phyloP scores from a whole-genome alignment of 1,140 invertebrate species.

The Lanistes nyassanus region DNA sequence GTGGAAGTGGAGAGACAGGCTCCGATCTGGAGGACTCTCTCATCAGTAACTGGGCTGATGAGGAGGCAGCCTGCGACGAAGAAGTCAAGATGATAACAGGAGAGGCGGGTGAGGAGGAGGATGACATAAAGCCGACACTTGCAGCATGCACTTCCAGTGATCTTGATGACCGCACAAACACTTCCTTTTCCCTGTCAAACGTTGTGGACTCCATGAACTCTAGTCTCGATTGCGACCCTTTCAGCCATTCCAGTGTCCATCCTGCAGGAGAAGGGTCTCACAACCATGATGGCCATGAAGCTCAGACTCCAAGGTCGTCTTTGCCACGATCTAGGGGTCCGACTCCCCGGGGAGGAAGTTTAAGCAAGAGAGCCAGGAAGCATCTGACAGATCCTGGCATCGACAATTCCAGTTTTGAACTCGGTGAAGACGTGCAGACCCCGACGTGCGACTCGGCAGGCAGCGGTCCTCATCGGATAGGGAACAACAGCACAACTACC shows the following conservation, averaged over 20 bases:
- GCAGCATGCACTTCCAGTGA: slow-evolving; percentile 37
- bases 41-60: slow-evolving; percentile 51
- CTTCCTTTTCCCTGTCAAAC: slow-evolving; percentile 26
- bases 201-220: slow-evolving; percentile 22
- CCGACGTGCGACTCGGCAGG: slow-evolving; percentile 24
- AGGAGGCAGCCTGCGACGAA: slow-evolving; percentile 54
- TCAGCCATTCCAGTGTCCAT: slow-evolving; percentile 22
- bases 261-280: slow-evolving; percentile 3
- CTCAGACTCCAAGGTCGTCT: slow-evolving; percentile 18
- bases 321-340: slow-evolving; percentile 10
- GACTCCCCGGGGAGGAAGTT: slow-evolving; percentile 19
- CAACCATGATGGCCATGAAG: slow-evolving; percentile 7
- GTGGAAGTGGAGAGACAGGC: slow-evolving; percentile 46
- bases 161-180: slow-evolving; percentile 26
- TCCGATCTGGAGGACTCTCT: slow-evolving; percentile 50
- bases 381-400: slow-evolving; percentile 35
- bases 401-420: slow-evolving; percentile 48
- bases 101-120: slow-evolving; percentile 50
- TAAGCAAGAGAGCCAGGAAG: slow-evolving; percentile 4
- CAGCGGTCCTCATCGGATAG: slow-evolving; percentile 19
- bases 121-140: slow-evolving; percentile 42
- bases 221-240: slow-evolving; percentile 7
- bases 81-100: slow-evolving; percentile 57
- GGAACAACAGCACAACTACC: slow-evolving; percentile 17
- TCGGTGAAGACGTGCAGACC: slow-evolving; percentile 35